Conservation (phyloP, 2,888 invertebrate genomes). For the Allophyes oxyacanthae region DNA sequence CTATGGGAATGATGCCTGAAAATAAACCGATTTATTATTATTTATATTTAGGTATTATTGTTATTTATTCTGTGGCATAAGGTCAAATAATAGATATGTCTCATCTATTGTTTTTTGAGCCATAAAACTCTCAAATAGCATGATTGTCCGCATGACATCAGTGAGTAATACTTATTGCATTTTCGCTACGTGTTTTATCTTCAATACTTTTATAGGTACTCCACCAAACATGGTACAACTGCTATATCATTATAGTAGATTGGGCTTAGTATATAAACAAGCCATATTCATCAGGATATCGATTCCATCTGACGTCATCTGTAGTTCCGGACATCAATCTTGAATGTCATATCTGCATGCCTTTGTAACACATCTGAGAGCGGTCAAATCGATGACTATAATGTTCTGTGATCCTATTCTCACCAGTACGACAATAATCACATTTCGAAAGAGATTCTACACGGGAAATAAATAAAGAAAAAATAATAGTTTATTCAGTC, state of each 20-base stretch:
- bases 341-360: conserved; percentile 2
- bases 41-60: too few species aligned
- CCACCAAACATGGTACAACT: conserved; percentile 1
- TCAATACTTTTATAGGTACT: conserved; percentile 2
- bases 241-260: conserved; percentile 3
- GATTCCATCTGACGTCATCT: conserved; percentile 4
- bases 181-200: conserved; percentile 7
- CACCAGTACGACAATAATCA: too few species aligned
- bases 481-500: too few species aligned
- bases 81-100: too few species aligned
- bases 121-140: too few species aligned
- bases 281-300: conserved; percentile 2
- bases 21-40: too few species aligned
- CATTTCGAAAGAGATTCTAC: too few species aligned
- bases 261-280: conserved; percentile 5
- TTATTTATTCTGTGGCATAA: too few species aligned
- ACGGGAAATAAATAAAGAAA: too few species aligned
- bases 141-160: too few species aligned
- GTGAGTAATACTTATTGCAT: neutral
- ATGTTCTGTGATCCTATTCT: neutral
- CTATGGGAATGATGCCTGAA: too few species aligned
- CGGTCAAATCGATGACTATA: neutral
- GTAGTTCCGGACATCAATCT: conserved; percentile 8
- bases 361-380: conserved; percentile 5
- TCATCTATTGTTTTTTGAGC: too few species aligned